A percentile compares a stretch with the other conserved stretches of the same genome.
phyloP scores from a whole-genome alignment of 2,113 vertebrate species.

The Hippocampus guttulatus region DNA sequence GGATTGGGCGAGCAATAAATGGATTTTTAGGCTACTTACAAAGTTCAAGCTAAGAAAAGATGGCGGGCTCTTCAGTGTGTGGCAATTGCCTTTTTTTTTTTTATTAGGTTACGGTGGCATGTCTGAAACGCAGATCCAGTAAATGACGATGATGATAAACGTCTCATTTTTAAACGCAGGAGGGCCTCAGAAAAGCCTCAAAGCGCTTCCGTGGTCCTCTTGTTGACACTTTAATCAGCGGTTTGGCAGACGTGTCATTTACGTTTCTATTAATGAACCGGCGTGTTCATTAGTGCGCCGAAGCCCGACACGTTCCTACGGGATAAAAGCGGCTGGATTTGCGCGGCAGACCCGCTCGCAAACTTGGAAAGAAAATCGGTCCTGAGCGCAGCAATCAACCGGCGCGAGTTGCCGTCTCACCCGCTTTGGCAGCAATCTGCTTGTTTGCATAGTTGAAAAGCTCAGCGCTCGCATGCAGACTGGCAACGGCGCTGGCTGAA shows the following conservation, averaged over 20 bases:
- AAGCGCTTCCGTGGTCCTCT: background rate
- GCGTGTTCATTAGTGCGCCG: background rate
- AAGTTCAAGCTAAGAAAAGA: background rate
- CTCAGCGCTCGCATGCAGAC: slow-evolving; percentile 28
- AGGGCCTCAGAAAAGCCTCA: background rate
- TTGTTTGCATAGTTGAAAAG: slow-evolving; percentile 54
- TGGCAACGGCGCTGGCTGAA: slow-evolving; percentile 24
- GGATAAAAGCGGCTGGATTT: background rate
- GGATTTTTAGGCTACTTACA: background rate
- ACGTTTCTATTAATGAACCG: background rate
- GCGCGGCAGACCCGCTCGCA: background rate
- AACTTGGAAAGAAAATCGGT: slow-evolving; percentile 25
- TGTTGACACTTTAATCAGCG: slow-evolving; percentile 4
- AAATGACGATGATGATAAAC: background rate
- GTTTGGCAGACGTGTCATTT: background rate
- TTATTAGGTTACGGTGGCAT: too few relatives aligned
- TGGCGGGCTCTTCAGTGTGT: background rate
- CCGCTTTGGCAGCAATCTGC: slow-evolving; percentile 28
- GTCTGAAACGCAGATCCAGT: background rate
- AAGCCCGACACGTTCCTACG: background rate
- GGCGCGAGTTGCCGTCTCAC: slow-evolving; percentile 16
- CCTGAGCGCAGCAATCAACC: slow-evolving; percentile 46
- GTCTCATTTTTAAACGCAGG: background rate
- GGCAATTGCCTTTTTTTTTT: background rate
- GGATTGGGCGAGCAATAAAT: background rate